phyloP scores from a whole-genome alignment of 2,888 invertebrate genomes.

The Liodrosophila aerea region DNA sequence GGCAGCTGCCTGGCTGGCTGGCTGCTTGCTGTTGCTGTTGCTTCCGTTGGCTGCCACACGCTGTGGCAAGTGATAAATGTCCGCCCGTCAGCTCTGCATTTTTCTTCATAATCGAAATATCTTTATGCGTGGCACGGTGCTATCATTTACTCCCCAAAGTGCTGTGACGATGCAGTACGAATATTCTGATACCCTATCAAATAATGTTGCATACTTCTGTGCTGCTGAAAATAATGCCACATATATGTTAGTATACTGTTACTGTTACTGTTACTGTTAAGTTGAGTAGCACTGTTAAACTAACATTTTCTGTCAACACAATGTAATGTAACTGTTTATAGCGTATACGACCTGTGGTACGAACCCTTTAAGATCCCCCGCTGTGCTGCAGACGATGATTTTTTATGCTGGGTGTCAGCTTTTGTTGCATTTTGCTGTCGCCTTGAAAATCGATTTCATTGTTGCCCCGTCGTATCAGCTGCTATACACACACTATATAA shows the following conservation, averaged over 20 bases:
- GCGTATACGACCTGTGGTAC: too few species aligned
- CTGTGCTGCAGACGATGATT: conserved; percentile 12
- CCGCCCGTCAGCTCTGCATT: conserved; percentile 62
- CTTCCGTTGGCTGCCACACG: conserved; percentile 23
- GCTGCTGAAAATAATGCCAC: too few species aligned
- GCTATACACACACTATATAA: conserved; percentile 28
- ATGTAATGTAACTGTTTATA: too few species aligned
- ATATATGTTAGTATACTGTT: too few species aligned
- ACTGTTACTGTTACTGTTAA: neutral
- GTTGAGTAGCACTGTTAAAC: neutral
- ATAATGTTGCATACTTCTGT: too few species aligned
- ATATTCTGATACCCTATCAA: conserved; percentile 25
- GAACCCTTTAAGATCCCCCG: too few species aligned
- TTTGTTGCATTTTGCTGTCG: conserved; percentile 46
- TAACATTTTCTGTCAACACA: too few species aligned
- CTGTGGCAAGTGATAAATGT: conserved; percentile 61
- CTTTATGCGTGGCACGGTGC: conserved; percentile 42
- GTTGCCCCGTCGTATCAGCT: conserved; percentile 54
- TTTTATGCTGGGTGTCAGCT: conserved; percentile 32
- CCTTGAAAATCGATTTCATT: conserved; percentile 57
- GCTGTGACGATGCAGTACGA: neutral
- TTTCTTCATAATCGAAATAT: conserved; percentile 71
- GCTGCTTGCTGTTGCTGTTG: neutral
- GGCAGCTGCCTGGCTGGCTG: conserved; percentile 7
- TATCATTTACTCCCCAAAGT: neutral